These are phyloP conservation scores for Hucho hucho DNA, from an alignment of 2,113 vertebrate species.

Conservation along the genomic window DNA sequence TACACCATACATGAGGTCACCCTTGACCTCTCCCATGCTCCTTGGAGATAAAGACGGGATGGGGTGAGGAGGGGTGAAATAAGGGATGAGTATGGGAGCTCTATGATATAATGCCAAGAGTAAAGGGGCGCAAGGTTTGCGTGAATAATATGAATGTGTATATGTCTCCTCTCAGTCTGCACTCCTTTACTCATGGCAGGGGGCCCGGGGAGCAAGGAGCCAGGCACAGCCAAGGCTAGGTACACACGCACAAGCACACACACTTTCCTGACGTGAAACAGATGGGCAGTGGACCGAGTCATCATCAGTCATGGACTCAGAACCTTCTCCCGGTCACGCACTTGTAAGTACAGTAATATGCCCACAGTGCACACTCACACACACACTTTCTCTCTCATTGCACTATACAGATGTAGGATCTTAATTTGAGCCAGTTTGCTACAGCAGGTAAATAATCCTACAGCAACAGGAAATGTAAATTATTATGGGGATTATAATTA, in stretches of 20 bases:
- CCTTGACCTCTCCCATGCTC: conserved; percentile 46
- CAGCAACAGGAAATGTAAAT: too few species aligned
- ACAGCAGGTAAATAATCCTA: too few species aligned
- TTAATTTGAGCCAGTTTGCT: too few species aligned
- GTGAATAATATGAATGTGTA: conserved; percentile 38
- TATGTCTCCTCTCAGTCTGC: conserved; percentile 6
- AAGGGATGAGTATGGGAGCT: background rate
- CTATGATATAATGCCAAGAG: background rate
- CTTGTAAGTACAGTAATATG: background rate
- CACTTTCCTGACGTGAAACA: conserved; percentile 37
- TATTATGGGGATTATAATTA: too few species aligned
- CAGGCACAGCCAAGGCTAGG: conserved; percentile 30
- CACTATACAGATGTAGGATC: too few species aligned
- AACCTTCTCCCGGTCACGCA: conserved; percentile 1
- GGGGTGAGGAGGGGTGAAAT: background rate
- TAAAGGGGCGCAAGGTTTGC: conserved; percentile 19
- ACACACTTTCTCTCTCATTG: too few species aligned
- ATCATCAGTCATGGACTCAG: conserved; percentile 23
- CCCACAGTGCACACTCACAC: background rate
- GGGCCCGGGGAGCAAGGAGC: conserved; percentile 29
- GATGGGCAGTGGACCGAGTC: conserved; percentile 25
- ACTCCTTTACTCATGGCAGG: background rate
- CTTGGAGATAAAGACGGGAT: conserved; percentile 16
- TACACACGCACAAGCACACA: background rate
- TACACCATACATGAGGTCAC: background rate